A percentile compares a stretch with the other conserved stretches of the same genome.
phyloP scores from a whole-genome alignment of 2,888 invertebrate genomes.

The Vanessa cardui region DNA sequence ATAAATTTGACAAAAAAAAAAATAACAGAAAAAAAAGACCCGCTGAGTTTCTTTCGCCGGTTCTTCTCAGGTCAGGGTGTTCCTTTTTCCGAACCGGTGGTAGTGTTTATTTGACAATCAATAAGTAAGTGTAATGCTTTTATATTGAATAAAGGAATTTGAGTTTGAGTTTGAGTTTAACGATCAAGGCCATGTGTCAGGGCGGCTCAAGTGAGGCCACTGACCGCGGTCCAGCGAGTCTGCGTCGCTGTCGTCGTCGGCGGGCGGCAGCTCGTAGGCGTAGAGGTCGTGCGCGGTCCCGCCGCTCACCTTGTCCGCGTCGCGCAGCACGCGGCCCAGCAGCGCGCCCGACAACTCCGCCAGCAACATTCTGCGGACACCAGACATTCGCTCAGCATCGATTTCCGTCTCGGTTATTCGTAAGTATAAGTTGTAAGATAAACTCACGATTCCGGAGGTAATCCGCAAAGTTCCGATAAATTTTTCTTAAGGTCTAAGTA shows the following conservation, averaged over 20 bases:
- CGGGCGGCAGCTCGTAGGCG: slow-evolving; percentile 85
- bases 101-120: too few relatives aligned
- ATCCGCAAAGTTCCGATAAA: slow-evolving; percentile 84
- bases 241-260: slow-evolving; percentile 35
- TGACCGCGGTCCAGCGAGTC: slow-evolving; percentile 10
- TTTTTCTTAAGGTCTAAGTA: slow-evolving; percentile 89
- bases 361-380: slow-evolving; percentile 83
- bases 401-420: background rate
- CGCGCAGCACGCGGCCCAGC: slow-evolving; percentile 83
- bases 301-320: slow-evolving; percentile 78
- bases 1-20: too few relatives aligned
- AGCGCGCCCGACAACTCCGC: slow-evolving; percentile 88
- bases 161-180: too few relatives aligned
- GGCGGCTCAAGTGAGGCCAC: background rate
- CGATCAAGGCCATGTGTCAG: too few relatives aligned
- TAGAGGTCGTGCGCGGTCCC: slow-evolving; percentile 82
- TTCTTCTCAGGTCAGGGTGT: too few relatives aligned
- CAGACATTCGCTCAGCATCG: background rate
- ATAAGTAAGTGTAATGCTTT: too few relatives aligned
- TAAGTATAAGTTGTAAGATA: too few relatives aligned
- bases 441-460: slow-evolving; percentile 72
- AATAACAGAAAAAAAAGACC: too few relatives aligned
- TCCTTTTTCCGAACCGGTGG: too few relatives aligned
- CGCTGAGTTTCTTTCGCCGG: too few relatives aligned
- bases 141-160: too few relatives aligned